phyloP scores from a whole-genome alignment of 2,888 invertebrate genomes.

The Ophion obscuratus region DNA sequence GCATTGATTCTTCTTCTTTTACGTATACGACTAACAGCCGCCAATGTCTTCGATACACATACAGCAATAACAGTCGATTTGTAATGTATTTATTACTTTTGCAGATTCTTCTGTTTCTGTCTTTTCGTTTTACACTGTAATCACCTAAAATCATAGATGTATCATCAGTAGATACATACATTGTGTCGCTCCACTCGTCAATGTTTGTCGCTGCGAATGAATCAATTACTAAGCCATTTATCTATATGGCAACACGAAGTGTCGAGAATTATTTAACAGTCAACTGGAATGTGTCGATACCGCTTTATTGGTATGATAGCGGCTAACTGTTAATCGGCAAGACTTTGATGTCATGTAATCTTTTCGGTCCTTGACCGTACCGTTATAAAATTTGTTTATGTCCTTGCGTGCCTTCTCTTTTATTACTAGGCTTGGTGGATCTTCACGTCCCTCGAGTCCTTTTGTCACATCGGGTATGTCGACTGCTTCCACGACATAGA shows the following conservation, averaged over 20 bases:
- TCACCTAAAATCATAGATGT: slow-evolving; percentile 38
- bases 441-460: too few species aligned
- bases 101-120: not conserved
- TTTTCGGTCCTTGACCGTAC: slow-evolving; percentile 20
- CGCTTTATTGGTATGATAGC: slow-evolving; percentile 20
- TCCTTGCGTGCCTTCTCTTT: not conserved
- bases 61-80: slow-evolving; percentile 45
- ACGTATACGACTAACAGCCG: slow-evolving; percentile 30
- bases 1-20: slow-evolving; percentile 11
- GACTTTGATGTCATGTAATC: slow-evolving; percentile 55
- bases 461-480: not conserved
- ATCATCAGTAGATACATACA: slow-evolving; percentile 17
- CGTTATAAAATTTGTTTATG: slow-evolving; percentile 27
- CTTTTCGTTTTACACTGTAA: slow-evolving; percentile 15
- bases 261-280: slow-evolving; percentile 30
- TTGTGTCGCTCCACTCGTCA: slow-evolving; percentile 2
- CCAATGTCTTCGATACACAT: slow-evolving; percentile 45
- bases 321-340: slow-evolving; percentile 26
- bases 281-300: not conserved
- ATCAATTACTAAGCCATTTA: slow-evolving; percentile 25
- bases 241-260: slow-evolving; percentile 8
- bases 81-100: not conserved
- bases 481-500: too few species aligned
- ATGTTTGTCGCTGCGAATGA: not conserved
- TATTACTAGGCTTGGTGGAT: not conserved